These are phyloP conservation scores for Aegypius monachus DNA, from an alignment of 2,113 vertebrate species.

Conservation along the genomic window DNA sequence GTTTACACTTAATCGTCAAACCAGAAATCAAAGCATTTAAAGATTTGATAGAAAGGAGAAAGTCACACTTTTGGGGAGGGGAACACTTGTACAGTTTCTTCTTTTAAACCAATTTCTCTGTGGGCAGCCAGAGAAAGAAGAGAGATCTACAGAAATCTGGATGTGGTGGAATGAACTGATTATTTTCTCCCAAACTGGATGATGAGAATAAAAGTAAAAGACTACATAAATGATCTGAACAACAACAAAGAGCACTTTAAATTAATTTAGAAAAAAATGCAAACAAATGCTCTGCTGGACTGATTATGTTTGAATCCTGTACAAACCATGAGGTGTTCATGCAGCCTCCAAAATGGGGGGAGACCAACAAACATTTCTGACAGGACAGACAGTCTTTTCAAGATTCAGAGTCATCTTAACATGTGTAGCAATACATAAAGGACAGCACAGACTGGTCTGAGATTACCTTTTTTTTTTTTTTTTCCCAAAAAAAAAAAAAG, in stretches of 20 bases:
- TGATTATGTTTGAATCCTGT: background rate
- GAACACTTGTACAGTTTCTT: background rate
- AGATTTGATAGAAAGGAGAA: background rate
- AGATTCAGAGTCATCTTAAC: background rate
- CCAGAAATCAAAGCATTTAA: background rate
- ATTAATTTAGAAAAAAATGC: background rate
- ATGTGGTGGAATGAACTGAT: background rate
- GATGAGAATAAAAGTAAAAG: background rate
- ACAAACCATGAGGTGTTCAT: background rate
- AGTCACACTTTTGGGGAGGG: background rate
- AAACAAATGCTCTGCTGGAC: background rate
- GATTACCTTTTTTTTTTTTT: background rate
- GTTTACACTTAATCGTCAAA: background rate
- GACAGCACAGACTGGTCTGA: background rate
- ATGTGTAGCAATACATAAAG: background rate
- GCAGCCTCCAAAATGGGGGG: background rate
- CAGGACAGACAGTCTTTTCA: background rate
- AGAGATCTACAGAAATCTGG: background rate
- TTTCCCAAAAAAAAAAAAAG: background rate
- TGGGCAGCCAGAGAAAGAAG: background rate
- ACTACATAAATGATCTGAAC: background rate
- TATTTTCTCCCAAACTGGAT: background rate
- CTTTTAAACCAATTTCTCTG: background rate
- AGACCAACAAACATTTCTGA: background rate
- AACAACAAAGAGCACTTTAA: background rate